These are phyloP conservation scores for Poeciliopsis infans DNA, from an alignment of 2,797 vertebrate species.

Conservation along the genomic window DNA sequence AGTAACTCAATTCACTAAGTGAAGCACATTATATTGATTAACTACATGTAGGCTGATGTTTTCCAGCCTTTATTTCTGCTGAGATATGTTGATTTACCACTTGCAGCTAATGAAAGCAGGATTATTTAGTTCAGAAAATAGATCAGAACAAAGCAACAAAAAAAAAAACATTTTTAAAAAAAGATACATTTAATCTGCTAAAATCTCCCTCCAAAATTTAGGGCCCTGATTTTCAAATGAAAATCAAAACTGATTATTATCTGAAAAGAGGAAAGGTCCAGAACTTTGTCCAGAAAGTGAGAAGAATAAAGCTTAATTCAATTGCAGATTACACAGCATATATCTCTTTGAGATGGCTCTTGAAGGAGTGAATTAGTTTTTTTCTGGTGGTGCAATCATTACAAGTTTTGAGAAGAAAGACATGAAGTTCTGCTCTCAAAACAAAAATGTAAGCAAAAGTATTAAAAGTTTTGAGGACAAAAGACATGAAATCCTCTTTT, in stretches of 20 bases:
- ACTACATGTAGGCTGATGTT: not conserved
- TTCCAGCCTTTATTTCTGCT: not conserved
- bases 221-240: not conserved
- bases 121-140: not conserved
- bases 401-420: too few species aligned
- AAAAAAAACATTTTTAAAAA: not conserved
- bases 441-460: too few species aligned
- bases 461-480: too few species aligned
- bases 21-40: not conserved
- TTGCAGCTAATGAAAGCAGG: not conserved
- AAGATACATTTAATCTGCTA: not conserved
- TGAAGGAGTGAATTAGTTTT: not conserved
- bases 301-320: not conserved
- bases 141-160: not conserved
- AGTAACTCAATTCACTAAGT: not conserved
- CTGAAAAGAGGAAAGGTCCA: not conserved
- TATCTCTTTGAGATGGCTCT: not conserved
- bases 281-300: not conserved
- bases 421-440: too few species aligned
- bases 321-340: not conserved
- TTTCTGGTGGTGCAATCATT: too few species aligned
- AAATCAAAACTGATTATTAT: not conserved
- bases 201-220: not conserved
- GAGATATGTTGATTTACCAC: not conserved
- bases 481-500: too few species aligned